phyloP scores from a whole-genome alignment of 2,797 vertebrate genomes.

The Crocodylus rhombifer region DNA sequence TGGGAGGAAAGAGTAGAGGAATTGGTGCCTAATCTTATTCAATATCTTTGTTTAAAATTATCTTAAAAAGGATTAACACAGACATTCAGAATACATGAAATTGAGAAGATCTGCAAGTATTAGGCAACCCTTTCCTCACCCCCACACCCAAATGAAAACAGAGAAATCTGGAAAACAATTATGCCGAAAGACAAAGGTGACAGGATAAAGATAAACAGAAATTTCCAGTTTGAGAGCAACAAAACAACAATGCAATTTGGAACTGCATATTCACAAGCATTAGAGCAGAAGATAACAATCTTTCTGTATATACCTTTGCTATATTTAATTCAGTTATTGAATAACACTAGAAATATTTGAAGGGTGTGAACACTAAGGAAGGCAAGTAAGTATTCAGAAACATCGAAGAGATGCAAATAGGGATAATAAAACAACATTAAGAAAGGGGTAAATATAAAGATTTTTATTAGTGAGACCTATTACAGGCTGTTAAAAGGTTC shows the following conservation, averaged over 20 bases:
- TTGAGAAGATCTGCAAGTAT: not conserved
- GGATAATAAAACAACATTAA: slow-evolving; percentile 3
- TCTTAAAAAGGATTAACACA: not conserved
- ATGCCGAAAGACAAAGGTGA: not conserved
- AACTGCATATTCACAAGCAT: not conserved
- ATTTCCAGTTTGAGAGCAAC: not conserved
- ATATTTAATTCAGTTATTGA: not conserved
- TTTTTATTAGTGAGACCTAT: not conserved
- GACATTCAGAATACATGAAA: not conserved
- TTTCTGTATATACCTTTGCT: accelerated
- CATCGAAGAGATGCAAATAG: not conserved
- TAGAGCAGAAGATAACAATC: not conserved
- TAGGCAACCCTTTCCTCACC: not conserved
- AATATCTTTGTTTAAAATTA: slow-evolving; percentile 24
- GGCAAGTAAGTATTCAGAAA: not conserved
- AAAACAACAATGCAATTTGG: not conserved
- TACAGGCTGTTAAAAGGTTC: not conserved
- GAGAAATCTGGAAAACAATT: not conserved
- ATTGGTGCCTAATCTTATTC: not conserved
- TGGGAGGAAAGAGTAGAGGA: not conserved
- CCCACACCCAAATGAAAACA: not conserved
- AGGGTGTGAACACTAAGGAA: not conserved
- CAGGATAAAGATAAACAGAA: not conserved
- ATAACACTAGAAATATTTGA: not conserved
- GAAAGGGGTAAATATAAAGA: not conserved